Percentiles rank a stretch among this genome's conserved stretches.
Evolutionary conservation across 2,797 vertebrate species (phyloP).

Genomic region (Dipus sagitta): DNA sequence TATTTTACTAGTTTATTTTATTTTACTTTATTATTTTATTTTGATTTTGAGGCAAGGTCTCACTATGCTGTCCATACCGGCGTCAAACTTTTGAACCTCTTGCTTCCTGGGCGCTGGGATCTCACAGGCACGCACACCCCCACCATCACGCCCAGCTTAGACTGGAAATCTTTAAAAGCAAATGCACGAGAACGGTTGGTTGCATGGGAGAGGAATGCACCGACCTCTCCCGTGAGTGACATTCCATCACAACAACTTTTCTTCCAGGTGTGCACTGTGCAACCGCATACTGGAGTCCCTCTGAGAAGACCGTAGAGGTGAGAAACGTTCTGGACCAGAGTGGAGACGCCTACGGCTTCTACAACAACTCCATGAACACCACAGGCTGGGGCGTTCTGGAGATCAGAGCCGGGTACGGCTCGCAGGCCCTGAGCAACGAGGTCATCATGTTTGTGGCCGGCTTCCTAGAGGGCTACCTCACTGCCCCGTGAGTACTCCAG

Average conservation of each 20-base stretch:
- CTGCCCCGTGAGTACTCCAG: constrained; percentile 91
- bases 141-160: not conserved
- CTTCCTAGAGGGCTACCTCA: constrained; percentile 95
- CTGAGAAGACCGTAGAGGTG: constrained; percentile 87
- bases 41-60: not conserved
- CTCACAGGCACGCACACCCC: not conserved
- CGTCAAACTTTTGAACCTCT: not conserved
- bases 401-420: constrained; percentile 93
- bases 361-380: constrained; percentile 90
- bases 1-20: too few relatives aligned
- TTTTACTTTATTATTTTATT: too few relatives aligned
- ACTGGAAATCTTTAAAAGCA: not conserved
- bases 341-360: constrained; percentile 93
- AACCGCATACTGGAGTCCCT: constrained; percentile 92
- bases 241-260: not conserved
- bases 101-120: not conserved
- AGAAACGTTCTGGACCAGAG: constrained; percentile 89
- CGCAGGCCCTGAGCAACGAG: constrained; percentile 88
- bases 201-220: not conserved
- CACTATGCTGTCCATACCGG: not conserved
- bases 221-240: not conserved
- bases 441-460: constrained; percentile 93
- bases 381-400: constrained; percentile 95
- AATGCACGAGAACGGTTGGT: not conserved
- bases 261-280: constrained; percentile 87